Percentiles rank a stretch among this genome's conserved stretches.
Conservation (phyloP, 2,113 vertebrate species). For the Struthidea cinerea region DNA sequence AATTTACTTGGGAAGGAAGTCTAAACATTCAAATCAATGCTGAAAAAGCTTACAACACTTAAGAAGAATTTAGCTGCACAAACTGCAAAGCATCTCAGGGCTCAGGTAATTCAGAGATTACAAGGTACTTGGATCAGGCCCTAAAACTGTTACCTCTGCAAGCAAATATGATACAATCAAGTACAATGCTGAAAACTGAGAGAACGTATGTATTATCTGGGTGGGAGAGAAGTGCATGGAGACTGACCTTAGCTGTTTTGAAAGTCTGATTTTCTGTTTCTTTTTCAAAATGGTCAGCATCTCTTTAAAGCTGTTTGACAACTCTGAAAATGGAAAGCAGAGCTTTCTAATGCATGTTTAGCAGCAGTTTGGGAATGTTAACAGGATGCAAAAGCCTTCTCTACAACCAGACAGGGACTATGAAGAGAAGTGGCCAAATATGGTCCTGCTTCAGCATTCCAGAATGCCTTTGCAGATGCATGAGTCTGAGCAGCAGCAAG, state of each 20-base stretch:
- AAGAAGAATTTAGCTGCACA: not conserved
- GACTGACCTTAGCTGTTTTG: not conserved
- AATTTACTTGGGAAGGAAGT: not conserved
- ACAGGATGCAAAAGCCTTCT: conserved; percentile 12
- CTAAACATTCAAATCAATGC: not conserved
- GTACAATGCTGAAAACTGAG: not conserved
- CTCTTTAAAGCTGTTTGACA: conserved; percentile 43
- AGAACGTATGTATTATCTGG: not conserved
- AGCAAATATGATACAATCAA: not conserved
- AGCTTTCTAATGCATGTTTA: not conserved
- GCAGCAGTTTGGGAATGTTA: conserved; percentile 30
- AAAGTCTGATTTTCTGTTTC: not conserved
- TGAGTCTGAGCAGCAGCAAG: not conserved
- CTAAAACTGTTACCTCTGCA: not conserved
- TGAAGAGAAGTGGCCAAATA: conserved; percentile 66
- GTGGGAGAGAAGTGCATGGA: not conserved
- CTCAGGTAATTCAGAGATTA: not conserved
- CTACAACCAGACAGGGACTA: not conserved
- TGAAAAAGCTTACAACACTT: not conserved
- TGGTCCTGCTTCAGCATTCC: conserved; percentile 47
- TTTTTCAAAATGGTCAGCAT: not conserved
- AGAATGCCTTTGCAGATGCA: not conserved
- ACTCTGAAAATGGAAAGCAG: conserved; percentile 44
- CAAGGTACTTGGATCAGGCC: not conserved
- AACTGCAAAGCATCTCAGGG: not conserved